Evolutionary conservation across 2,888 invertebrate genomes (phyloP), one percentile per base, ranked within the genome.

Genomic region (Drosophila aldrichi): DNA sequence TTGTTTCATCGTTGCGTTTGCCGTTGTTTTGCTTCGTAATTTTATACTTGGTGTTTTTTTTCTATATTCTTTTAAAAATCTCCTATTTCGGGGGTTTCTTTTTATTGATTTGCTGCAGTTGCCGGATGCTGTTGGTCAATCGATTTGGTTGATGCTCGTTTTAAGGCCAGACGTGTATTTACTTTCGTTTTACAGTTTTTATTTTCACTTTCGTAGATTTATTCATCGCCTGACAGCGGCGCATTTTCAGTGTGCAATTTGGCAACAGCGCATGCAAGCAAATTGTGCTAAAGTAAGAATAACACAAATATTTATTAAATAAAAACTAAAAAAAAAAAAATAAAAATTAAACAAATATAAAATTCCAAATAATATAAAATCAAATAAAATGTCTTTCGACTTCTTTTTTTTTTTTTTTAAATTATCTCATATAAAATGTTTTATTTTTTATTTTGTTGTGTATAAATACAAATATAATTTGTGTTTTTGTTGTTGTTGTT

Each of bases 401-500:
- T 29, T 29, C 8, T 14, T 14, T 1, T 14, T 14, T 1, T 41
- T 43, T 2, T 14, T 12, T 9, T 62, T 79, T 46, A 57, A 76
- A 64, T 76, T 73, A 74, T 82, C 54, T 73, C 77, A 86, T 86
- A 79, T 77, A 86, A 82, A 86, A 82, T 82, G 48, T 79, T 85
- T 80, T 59, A 74, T 82, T 85, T 85, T 76, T 51, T 18, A 32
- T 29, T 88, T 82, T 49, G n/a, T 82, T 60, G 66, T 82, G 70
- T 77, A 74, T 82, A 86, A 86, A 88, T 82, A 88, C 81, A 82
- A 80, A 69, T 89, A 77, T 81, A 74, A 86, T 86, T 82, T 86
- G 69, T 88, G 73, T 79, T 60, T 44, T 29, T 22, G 25, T 49
- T 48, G 32, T 57, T 43, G 20, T 43, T 43, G 18, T 20, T 43